These are phyloP conservation scores for Nasalis larvatus DNA, from an alignment of 2,113 vertebrate species.

Conservation along the genomic window DNA sequence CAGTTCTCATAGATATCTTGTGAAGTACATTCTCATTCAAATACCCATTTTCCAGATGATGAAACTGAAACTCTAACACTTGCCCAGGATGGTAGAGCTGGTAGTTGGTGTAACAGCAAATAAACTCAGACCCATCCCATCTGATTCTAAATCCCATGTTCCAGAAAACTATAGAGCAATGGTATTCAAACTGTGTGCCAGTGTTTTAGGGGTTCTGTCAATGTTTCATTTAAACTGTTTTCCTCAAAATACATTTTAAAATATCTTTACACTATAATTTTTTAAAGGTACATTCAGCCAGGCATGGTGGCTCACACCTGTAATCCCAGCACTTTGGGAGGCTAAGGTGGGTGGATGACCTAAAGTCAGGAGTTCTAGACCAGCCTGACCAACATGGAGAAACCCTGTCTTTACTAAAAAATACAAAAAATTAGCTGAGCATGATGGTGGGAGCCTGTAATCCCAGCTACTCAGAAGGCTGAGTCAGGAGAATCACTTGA, in stretches of 20 bases:
- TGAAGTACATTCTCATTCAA: neutral
- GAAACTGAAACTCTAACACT: neutral
- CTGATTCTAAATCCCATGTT: neutral
- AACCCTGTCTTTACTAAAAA: neutral
- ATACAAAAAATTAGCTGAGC: neutral
- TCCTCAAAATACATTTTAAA: neutral
- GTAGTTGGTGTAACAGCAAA: neutral
- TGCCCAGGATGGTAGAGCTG: neutral
- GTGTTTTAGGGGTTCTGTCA: neutral
- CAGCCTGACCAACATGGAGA: neutral
- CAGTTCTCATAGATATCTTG: neutral
- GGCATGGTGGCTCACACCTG: too few relatives aligned
- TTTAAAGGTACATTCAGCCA: neutral
- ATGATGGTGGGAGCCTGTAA: neutral
- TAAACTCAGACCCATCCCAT: neutral
- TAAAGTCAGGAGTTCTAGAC: neutral
- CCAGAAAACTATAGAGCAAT: neutral
- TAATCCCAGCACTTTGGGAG: neutral
- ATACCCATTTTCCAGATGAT: neutral
- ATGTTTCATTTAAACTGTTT: neutral
- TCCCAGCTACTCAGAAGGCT: neutral
- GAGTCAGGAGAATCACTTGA: neutral
- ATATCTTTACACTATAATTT: neutral
- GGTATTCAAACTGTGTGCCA: neutral
- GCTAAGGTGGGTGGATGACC: neutral